phyloP scores from a whole-genome alignment of 2,113 vertebrate genomes.

The Rafetus swinhoei region DNA sequence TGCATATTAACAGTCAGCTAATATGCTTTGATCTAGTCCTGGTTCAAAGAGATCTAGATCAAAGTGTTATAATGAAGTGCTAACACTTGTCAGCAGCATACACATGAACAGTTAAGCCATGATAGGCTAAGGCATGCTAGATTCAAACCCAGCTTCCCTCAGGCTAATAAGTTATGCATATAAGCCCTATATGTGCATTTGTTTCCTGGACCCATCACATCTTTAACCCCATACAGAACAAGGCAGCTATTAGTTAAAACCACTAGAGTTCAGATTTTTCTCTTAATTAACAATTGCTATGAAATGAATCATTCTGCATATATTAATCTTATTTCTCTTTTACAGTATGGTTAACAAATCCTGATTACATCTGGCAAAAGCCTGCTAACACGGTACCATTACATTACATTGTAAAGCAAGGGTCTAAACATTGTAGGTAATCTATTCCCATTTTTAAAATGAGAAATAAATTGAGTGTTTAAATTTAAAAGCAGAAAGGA shows the following conservation, averaged over 20 bases:
- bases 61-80: neutral
- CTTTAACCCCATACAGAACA: neutral
- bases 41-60: neutral
- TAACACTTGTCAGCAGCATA: neutral
- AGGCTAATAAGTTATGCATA: neutral
- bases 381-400: neutral
- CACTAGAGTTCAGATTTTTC: neutral
- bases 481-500: constrained; percentile 20
- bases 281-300: neutral
- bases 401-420: neutral
- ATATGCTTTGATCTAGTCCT: too few species aligned
- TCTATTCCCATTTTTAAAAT: neutral
- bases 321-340: neutral
- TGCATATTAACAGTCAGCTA: too few species aligned
- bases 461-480: neutral
- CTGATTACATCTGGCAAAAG: neutral
- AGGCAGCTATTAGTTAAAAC: neutral
- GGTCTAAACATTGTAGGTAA: neutral
- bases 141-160: neutral
- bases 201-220: neutral
- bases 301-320: neutral
- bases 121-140: neutral
- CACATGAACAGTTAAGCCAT: neutral
- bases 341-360: fast-evolving
- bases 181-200: fast-evolving